These are phyloP conservation scores for Drosophila falleni DNA, from an alignment of 2,888 invertebrate genomes.

Conservation along the genomic window DNA sequence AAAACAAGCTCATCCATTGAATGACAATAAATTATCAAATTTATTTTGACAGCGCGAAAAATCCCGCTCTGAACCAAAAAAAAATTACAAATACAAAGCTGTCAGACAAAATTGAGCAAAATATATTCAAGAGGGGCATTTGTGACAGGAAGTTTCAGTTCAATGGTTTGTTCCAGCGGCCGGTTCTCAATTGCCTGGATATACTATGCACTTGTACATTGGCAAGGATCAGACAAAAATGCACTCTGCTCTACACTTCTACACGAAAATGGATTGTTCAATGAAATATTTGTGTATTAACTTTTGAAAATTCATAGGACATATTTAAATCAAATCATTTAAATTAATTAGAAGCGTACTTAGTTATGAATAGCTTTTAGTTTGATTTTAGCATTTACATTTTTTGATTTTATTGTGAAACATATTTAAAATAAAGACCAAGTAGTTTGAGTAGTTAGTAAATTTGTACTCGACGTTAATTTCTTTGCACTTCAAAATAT, in stretches of 20 bases:
- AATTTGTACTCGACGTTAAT: no score
- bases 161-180: constrained; percentile 76
- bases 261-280: background rate
- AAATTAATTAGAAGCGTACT: no score
- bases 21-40: constrained; percentile 83
- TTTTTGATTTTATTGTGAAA: no score
- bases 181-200: constrained; percentile 62
- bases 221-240: constrained; percentile 22
- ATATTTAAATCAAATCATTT: no score
- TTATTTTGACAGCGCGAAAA: constrained; percentile 80
- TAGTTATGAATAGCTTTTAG: no score
- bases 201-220: constrained; percentile 18
- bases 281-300: background rate
- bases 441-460: no score
- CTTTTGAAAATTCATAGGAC: background rate
- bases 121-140: constrained; percentile 69
- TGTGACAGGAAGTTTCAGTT: constrained; percentile 80
- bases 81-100: constrained; percentile 57
- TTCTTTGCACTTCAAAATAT: no score
- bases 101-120: constrained; percentile 76
- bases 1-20: constrained; percentile 70
- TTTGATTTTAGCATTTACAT: no score
- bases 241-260: constrained; percentile 22
- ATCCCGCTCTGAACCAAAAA: constrained; percentile 54
- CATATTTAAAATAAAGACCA: no score